Evolutionary conservation across 1,140 invertebrate genomes (phyloP).

Genomic region (Drosophila sturtevanti): DNA sequence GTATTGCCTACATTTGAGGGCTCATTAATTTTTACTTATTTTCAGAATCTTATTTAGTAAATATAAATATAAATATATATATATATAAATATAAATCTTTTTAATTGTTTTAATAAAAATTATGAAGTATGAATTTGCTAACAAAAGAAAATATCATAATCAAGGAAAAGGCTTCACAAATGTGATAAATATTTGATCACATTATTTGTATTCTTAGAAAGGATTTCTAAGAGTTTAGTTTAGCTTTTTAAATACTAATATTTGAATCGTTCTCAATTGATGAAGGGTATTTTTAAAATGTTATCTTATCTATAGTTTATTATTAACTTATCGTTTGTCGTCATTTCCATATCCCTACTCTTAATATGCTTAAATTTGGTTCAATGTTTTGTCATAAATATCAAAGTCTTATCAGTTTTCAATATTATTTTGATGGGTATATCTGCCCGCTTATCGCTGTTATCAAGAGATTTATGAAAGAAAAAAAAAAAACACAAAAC

Average conservation of each 20-base stretch:
- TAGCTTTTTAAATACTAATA: no score
- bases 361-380: slow-evolving; percentile 17
- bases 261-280: no score
- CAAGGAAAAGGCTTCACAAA: no score
- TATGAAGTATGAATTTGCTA: no score
- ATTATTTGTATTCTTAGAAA: no score
- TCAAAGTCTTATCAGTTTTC: slow-evolving; percentile 36
- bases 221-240: no score
- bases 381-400: slow-evolving; percentile 43
- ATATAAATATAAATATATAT: no score
- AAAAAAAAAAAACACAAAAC: not conserved
- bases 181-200: no score
- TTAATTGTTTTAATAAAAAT: no score
- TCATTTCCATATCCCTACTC: not conserved
- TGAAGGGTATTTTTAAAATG: not conserved
- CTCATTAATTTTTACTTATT: not conserved
- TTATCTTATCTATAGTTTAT: not conserved
- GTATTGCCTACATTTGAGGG: not conserved
- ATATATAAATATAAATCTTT: no score
- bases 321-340: not conserved
- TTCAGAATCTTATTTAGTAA: no score
- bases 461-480: slow-evolving; percentile 54
- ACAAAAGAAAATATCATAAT: no score
- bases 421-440: slow-evolving; percentile 41
- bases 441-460: slow-evolving; percentile 59